Conservation (phyloP, 2,797 vertebrate genomes). For the Acipenser oxyrinchus region DNA sequence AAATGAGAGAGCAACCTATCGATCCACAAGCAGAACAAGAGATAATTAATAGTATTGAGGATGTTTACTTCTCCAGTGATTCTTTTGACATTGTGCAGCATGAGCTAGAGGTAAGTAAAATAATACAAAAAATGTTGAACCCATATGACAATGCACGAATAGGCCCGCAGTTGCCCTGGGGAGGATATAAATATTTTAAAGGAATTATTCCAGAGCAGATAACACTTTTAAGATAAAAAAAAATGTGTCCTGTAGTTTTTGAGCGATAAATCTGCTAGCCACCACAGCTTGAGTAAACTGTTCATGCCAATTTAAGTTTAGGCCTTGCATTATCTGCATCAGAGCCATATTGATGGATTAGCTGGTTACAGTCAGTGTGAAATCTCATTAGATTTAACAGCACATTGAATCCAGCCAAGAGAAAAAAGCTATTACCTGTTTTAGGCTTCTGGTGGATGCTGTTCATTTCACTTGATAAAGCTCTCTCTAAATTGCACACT, state of each 20-base stretch:
- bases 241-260: background rate
- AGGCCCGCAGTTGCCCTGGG: background rate
- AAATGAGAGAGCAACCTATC: conserved; percentile 79
- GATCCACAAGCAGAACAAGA: conserved; percentile 94
- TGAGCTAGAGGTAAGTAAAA: conserved; percentile 81
- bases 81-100: conserved; percentile 92
- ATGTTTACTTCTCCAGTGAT: conserved; percentile 90
- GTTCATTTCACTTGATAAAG: conserved; percentile 29
- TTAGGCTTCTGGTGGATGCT: conserved; percentile 42
- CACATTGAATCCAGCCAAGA: conserved; percentile 50
- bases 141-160: background rate
- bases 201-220: background rate
- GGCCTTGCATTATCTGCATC: background rate
- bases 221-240: background rate
- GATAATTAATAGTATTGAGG: conserved; percentile 90
- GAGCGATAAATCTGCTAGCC: conserved; percentile 1
- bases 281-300: background rate
- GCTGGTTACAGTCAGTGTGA: conserved; percentile 48
- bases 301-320: background rate
- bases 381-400: conserved; percentile 64
- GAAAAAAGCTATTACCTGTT: conserved; percentile 57
- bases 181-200: background rate
- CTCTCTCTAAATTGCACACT: background rate
- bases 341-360: conserved; percentile 52
- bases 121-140: too few species aligned